Evolutionary conservation across 1,140 invertebrate species (phyloP).

Genomic region (Heliothis subflexa): DNA sequence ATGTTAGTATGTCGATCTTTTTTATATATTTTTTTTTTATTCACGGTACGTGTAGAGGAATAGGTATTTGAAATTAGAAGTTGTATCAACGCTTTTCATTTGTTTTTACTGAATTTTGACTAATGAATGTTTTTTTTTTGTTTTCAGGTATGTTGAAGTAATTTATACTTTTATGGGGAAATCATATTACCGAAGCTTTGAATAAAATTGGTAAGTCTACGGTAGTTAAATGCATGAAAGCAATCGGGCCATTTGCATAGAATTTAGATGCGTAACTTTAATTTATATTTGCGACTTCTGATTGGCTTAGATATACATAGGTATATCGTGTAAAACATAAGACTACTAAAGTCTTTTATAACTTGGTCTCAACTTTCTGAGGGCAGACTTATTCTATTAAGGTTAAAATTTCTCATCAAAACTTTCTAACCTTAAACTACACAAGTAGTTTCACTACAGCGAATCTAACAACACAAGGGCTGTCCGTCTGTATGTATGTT

Average conservation of each 20-base stretch:
- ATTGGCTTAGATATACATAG: too few relatives aligned
- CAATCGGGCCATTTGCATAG: too few relatives aligned
- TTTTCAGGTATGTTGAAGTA: constrained; percentile 10
- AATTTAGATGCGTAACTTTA: too few relatives aligned
- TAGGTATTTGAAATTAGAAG: background rate
- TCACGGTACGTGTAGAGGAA: background rate
- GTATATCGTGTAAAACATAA: too few relatives aligned
- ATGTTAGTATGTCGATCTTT: background rate
- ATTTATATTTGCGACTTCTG: too few relatives aligned
- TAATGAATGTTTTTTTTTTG: constrained; percentile 13
- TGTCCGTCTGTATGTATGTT: constrained; percentile 43
- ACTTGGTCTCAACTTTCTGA: too few relatives aligned
- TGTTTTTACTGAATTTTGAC: background rate
- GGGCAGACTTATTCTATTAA: background rate
- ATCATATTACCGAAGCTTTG: background rate
- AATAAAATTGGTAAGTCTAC: background rate
- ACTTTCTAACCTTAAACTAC: constrained; percentile 9
- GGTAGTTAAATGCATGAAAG: too few relatives aligned
- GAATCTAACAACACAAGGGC: constrained; percentile 42
- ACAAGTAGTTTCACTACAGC: background rate
- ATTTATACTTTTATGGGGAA: background rate
- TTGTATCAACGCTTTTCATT: too few relatives aligned
- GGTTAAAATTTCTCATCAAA: background rate
- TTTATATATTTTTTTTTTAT: background rate
- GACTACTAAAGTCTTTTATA: too few relatives aligned